Percentiles rank a stretch among this genome's conserved stretches.
Conservation (phyloP, 1,140 invertebrate genomes). For the Hestina assimilis region DNA sequence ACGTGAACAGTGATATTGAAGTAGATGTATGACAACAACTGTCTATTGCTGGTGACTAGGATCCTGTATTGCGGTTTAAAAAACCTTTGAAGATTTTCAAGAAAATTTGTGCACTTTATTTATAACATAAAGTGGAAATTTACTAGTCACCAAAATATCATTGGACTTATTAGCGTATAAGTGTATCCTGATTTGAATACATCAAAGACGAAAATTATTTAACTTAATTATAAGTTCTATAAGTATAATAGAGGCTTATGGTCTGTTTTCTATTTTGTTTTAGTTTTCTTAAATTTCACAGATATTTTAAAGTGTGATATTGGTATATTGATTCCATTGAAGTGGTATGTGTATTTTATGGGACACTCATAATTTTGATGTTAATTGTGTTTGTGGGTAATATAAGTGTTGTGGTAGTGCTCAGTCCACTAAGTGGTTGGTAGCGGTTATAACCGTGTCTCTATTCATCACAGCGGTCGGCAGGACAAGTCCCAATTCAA, state of each 20-base stretch:
- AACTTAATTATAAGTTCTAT: neutral
- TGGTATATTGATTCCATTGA: no score
- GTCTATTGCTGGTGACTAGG: conserved; percentile 52
- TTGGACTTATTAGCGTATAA: neutral
- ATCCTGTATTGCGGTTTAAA: neutral
- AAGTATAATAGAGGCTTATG: neutral
- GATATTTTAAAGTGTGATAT: no score
- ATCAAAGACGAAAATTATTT: neutral
- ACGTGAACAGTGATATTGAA: conserved; percentile 65
- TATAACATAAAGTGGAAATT: neutral
- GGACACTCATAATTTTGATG: no score
- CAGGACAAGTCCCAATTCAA: no score
- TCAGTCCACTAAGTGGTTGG: no score
- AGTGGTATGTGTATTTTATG: no score
- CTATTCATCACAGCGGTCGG: no score
- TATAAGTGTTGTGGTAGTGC: no score
- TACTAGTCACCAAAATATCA: neutral
- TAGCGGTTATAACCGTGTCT: no score
- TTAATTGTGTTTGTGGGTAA: no score
- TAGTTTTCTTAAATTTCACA: no score
- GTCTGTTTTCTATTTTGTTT: no score
- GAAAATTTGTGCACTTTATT: neutral
- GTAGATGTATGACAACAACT: conserved; percentile 71
- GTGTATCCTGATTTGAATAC: neutral
- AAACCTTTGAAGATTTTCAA: neutral